A percentile compares a stretch with the other conserved stretches of the same genome.
phyloP scores from a whole-genome alignment of 2,113 vertebrate species.

The Glaucidium brasilianum region DNA sequence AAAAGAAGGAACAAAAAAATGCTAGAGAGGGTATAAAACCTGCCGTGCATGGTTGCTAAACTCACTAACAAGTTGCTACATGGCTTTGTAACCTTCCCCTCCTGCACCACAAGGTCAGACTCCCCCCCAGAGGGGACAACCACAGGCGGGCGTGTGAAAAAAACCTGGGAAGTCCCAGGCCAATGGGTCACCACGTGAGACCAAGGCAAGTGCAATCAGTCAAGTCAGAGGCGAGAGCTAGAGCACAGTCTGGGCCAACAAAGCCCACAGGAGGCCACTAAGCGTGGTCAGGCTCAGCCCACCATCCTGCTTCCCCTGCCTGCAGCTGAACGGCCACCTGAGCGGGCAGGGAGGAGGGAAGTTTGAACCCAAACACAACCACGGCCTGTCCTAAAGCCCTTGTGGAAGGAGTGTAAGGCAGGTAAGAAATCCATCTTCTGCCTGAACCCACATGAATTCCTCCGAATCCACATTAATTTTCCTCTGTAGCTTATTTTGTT shows the following conservation, averaged over 20 bases:
- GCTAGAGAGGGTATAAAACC: background rate
- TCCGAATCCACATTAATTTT: rapidly evolving
- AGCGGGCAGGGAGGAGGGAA: background rate
- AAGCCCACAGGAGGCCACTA: background rate
- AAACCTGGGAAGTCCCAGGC: background rate
- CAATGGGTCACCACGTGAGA: rapidly evolving
- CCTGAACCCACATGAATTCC: background rate
- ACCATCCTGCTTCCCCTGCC: background rate
- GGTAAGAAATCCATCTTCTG: background rate
- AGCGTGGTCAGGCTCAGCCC: background rate
- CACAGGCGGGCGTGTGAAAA: rapidly evolving
- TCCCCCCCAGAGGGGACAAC: background rate
- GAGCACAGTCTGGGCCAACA: background rate
- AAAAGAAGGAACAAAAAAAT: background rate
- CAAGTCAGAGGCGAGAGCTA: background rate
- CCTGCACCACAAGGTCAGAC: background rate
- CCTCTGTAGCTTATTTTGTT: rapidly evolving
- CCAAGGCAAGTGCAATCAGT: background rate
- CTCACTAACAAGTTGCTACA: background rate
- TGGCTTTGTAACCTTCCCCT: background rate
- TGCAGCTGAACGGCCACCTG: background rate
- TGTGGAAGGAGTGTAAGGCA: background rate
- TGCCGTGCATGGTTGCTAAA: background rate
- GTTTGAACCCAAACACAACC: background rate
- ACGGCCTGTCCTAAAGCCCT: background rate